A percentile compares a stretch with the other conserved stretches of the same genome.
These are phyloP conservation scores for Eupithecia dodoneata DNA, from an alignment of 2,888 invertebrate genomes.

Conservation along the genomic window DNA sequence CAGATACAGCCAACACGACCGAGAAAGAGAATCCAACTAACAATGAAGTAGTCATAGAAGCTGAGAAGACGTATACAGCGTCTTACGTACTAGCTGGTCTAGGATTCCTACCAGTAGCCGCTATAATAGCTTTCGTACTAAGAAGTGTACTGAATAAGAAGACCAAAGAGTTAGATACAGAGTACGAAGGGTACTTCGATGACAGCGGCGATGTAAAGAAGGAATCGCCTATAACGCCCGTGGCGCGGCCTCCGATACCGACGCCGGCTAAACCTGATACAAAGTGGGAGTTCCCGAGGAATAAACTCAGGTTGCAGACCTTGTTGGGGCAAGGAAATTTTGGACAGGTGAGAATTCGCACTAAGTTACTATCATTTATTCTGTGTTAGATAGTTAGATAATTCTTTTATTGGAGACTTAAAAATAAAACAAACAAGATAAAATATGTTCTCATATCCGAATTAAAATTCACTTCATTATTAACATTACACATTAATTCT, in stretches of 20 bases:
- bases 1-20: conserved; percentile 57
- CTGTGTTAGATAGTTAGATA: too few species aligned
- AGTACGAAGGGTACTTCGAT: conserved; percentile 85
- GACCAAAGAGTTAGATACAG: conserved; percentile 82
- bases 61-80: conserved; percentile 84
- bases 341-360: conserved; percentile 84
- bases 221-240: conserved; percentile 80
- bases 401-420: too few species aligned
- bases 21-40: conserved; percentile 54
- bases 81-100: conserved; percentile 85
- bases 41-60: conserved; percentile 83
- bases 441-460: too few species aligned
- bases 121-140: conserved; percentile 83
- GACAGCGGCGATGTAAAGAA: conserved; percentile 82
- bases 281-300: conserved; percentile 91
- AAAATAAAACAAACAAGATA: too few species aligned
- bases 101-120: conserved; percentile 84
- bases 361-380: background rate
- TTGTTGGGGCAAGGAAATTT: conserved; percentile 93
- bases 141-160: conserved; percentile 83
- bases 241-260: conserved; percentile 83
- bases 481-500: too few species aligned
- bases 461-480: too few species aligned
- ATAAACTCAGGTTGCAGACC: conserved; percentile 90
- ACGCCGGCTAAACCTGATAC: conserved; percentile 83